Evolutionary conservation across 2,797 vertebrate species (phyloP), one percentile per base, ranked within the genome.

Genomic region (Enteromius radiatus): DNA sequence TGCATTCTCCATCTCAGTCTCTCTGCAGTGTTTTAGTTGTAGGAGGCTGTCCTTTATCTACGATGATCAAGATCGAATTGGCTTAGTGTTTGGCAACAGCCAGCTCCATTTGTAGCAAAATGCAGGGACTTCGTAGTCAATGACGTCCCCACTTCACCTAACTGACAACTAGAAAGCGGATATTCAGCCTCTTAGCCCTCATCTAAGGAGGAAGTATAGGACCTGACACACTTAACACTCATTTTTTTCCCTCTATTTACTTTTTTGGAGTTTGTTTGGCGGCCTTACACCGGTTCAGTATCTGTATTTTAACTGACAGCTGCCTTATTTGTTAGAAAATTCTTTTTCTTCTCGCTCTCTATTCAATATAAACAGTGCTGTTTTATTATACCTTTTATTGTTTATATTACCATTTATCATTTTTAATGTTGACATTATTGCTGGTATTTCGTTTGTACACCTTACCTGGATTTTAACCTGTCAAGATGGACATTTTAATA

Each of bases 341-440:
- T 80, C 86, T 81, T 64, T 91, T 92, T 91, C 91, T 91, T 94
- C 91, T 93, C 91, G 77, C 85, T 75, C 78, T 78, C 38, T 82
- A 75, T 76, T 87, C 43, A 70, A 59, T 84, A 84, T 88, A 88
- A 85, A 85, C 70, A 11, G 85, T 85, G 88, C 82, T 86, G 85
- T 91, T 88, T 90, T 89, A 76, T 85, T 87, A 83, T 88, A 70
- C 8, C 21, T 86, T 83, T 64, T 87, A 84, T 89, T 84, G 83
- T 85, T 90, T 86, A 67, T 83, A 85, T 88, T 90, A 84, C 81
- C 88, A 88, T 89, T 90, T 87, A 89, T 88, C 68, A 90, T 86
- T 78, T 93, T 90, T 93, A 92, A 92, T 91, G 89, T 92, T 92
- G 91, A 90, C 94, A 86, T 90, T 87, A 89, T 77, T 88, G 26